phyloP scores from a whole-genome alignment of 35 echinoderm and acorn worm genomes.

The Patiria miniata region DNA sequence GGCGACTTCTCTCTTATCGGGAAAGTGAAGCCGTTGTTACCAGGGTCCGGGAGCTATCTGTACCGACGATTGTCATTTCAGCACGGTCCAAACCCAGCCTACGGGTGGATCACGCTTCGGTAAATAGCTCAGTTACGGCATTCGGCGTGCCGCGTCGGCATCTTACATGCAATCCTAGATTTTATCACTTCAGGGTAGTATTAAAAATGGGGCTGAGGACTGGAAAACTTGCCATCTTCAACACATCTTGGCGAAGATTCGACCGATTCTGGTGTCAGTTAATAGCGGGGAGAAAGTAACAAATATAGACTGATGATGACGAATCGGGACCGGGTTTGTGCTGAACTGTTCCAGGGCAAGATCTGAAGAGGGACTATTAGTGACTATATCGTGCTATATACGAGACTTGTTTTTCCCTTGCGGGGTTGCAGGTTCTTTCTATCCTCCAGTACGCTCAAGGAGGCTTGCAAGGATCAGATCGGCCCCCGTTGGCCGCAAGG shows the following conservation, averaged over 20 bases:
- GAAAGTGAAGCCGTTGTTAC: slow-evolving; percentile 4
- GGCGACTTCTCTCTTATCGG: neutral
- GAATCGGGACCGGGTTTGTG: neutral
- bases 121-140: slow-evolving; percentile 25
- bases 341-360: neutral
- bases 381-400: neutral
- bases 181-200: slow-evolving; percentile 17
- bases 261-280: slow-evolving; percentile 17
- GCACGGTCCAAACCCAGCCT: neutral
- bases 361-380: slow-evolving; percentile 12
- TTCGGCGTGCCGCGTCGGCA: neutral
- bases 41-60: slow-evolving; percentile 24
- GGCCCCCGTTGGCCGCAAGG: neutral
- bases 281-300: slow-evolving; percentile 3
- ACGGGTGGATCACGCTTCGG: slow-evolving; percentile 14
- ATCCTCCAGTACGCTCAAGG: too few relatives aligned
- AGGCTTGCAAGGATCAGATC: neutral
- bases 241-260: slow-evolving; percentile 5
- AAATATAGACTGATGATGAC: neutral
- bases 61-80: slow-evolving; percentile 14
- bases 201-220: neutral
- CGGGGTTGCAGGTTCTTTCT: neutral
- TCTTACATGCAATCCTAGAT: slow-evolving; percentile 26
- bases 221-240: slow-evolving; percentile 20
- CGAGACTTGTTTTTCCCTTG: neutral